phyloP scores from a whole-genome alignment of 2,797 vertebrate species.

The Gallirallus australis region DNA sequence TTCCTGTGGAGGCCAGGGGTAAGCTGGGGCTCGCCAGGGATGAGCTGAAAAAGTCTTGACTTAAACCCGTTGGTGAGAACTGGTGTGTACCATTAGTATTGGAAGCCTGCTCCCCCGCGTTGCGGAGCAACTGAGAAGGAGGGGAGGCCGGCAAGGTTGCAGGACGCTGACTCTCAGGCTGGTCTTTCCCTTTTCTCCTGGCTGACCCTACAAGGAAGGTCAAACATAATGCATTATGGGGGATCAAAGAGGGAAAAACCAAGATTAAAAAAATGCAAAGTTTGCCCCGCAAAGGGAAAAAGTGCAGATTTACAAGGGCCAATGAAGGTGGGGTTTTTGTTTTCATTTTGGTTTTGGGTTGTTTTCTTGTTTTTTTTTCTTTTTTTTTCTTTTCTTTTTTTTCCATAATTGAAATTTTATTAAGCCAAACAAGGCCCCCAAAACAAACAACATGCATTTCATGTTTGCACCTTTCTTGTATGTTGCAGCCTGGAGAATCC shows the following conservation, averaged over 20 bases:
- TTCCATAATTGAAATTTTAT: constrained; percentile 74
- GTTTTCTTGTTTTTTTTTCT: constrained; percentile 30
- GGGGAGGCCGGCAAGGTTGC: constrained; percentile 89
- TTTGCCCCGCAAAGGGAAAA: constrained; percentile 84
- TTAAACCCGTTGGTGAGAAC: constrained; percentile 96
- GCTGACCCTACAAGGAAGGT: constrained; percentile 99
- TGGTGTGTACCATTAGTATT: constrained; percentile 94
- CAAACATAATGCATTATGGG: constrained; percentile 99
- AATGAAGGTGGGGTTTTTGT: constrained; percentile 78
- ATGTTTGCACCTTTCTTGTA: constrained; percentile 99
- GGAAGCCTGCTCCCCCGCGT: constrained; percentile 89
- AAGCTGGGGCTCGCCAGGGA: constrained; percentile 87
- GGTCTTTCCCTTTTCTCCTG: constrained; percentile 98
- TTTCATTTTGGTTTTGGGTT: constrained; percentile 71
- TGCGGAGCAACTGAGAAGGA: constrained; percentile 91
- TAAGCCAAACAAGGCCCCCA: constrained; percentile 90
- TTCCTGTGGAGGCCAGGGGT: constrained; percentile 93
- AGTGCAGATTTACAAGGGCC: constrained; percentile 82
- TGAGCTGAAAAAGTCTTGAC: constrained; percentile 96
- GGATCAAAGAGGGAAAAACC: constrained; percentile 95
- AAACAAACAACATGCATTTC: constrained; percentile 98
- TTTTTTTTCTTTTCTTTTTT: neutral
- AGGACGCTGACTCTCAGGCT: constrained; percentile 90
- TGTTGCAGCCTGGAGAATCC: constrained; percentile 92
- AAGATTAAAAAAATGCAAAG: constrained; percentile 87